A percentile compares a stretch with the other conserved stretches of the same genome.
phyloP scores from a whole-genome alignment of 2,888 invertebrate species.

The Cryptus armator region DNA sequence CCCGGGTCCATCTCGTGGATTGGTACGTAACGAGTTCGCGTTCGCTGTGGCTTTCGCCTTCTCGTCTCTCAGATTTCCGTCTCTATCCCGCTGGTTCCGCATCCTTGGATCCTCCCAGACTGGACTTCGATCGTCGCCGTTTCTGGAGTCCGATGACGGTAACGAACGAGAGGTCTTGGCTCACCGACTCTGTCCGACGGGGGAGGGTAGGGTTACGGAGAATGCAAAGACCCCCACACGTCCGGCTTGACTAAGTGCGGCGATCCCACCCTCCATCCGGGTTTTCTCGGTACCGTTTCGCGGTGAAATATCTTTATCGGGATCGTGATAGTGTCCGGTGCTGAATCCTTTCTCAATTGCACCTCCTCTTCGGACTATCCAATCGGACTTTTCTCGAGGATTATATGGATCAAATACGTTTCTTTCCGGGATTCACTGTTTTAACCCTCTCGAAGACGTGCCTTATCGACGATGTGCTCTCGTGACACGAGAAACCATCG shows the following conservation, averaged over 20 bases:
- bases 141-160: constrained; percentile 42
- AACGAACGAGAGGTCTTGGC: constrained; percentile 60
- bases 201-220: not conserved
- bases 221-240: constrained; percentile 50
- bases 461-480: not conserved
- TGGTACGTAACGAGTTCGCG: constrained; percentile 66
- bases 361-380: constrained; percentile 37
- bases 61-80: constrained; percentile 29
- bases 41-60: constrained; percentile 43
- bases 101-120: constrained; percentile 3
- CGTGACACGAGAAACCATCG: not conserved
- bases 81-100: constrained; percentile 6
- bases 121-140: constrained; percentile 40
- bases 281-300: constrained; percentile 10
- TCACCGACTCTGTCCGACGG: constrained; percentile 3
- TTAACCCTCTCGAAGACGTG: not conserved
- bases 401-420: constrained; percentile 39
- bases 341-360: constrained; percentile 58
- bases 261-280: not conserved
- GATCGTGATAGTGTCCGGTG: constrained; percentile 55
- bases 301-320: constrained; percentile 62
- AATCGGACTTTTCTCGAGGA: constrained; percentile 25
- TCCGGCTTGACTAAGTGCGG: constrained; percentile 34
- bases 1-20: constrained; percentile 64
- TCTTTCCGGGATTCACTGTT: constrained; percentile 16